These are phyloP conservation scores for Carduelis carduelis DNA, from an alignment of 2,797 vertebrate species.

Conservation along the genomic window DNA sequence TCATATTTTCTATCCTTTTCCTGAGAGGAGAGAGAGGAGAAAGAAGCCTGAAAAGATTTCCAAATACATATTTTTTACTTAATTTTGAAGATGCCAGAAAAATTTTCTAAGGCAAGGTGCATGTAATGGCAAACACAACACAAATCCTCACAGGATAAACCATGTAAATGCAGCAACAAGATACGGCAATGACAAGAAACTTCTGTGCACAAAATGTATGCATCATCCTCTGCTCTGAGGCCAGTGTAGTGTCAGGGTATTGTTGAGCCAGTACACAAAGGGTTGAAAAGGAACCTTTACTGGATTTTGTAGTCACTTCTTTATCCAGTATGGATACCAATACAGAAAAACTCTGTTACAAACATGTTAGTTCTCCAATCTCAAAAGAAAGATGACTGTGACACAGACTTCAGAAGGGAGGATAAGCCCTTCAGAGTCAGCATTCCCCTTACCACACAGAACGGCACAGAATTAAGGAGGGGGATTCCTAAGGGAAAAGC, in stretches of 20 bases:
- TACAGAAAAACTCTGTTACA: not conserved
- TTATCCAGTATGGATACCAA: not conserved
- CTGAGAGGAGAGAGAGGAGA: not conserved
- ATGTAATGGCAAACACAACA: not conserved
- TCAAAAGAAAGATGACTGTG: not conserved
- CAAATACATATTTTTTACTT: not conserved
- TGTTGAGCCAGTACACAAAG: not conserved
- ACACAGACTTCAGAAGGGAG: not conserved
- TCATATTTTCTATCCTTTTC: not conserved
- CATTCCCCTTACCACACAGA: not conserved
- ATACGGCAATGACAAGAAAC: not conserved
- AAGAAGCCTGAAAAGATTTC: not conserved
- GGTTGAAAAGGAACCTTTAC: not conserved
- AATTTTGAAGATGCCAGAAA: not conserved
- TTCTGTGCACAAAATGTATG: accelerated
- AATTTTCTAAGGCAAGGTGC: not conserved
- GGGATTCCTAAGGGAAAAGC: not conserved
- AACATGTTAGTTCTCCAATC: not conserved
- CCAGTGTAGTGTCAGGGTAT: not conserved
- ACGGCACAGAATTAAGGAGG: not conserved
- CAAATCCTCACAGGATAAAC: not conserved
- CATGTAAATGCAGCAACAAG: not conserved
- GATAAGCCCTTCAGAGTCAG: not conserved
- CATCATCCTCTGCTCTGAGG: not conserved
- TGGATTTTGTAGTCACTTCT: not conserved